Conservation (phyloP, 2,888 invertebrate species). For the Metacarcinus magister region DNA sequence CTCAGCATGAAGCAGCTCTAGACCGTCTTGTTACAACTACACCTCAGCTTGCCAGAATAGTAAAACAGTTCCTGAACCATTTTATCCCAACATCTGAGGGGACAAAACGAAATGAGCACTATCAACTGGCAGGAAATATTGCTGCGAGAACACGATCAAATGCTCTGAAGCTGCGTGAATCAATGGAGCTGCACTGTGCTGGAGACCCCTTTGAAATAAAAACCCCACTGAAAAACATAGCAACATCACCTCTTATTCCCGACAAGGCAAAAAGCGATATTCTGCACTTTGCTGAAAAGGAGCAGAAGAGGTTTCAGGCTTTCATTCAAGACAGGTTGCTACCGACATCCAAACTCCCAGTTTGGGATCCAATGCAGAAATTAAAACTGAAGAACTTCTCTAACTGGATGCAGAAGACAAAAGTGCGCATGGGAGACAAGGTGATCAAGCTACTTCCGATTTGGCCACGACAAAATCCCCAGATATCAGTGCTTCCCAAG, state of each 20-base stretch:
- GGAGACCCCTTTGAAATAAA: constrained; percentile 47
- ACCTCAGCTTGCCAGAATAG: constrained; percentile 56
- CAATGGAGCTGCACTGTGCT: constrained; percentile 36
- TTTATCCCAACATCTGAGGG: not conserved
- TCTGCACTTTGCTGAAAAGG: constrained; percentile 44
- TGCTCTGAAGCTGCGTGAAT: not conserved
- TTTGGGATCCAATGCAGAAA: not conserved
- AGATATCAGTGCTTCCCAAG: constrained; percentile 46
- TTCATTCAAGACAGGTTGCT: constrained; percentile 56
- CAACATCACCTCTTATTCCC: constrained; percentile 4
- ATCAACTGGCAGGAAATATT: constrained; percentile 3
- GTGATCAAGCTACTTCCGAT: constrained; percentile 38
- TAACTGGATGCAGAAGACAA: constrained; percentile 9
- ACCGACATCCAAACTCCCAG: constrained; percentile 32
- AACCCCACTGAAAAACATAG: constrained; percentile 27
- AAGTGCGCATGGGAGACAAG: not conserved
- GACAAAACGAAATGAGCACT: constrained; percentile 55
- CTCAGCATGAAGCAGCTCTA: constrained; percentile 52
- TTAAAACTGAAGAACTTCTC: constrained; percentile 23
- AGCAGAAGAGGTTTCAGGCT: constrained; percentile 8
- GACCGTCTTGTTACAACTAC: constrained; percentile 46
- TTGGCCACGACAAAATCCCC: constrained; percentile 40
- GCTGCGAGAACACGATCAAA: not conserved
- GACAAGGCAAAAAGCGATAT: not conserved
- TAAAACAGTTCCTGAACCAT: constrained; percentile 44